Base-by-base conservation (phyloP, 2,888 invertebrate genomes). In the Campaea margaritaria region DNA sequence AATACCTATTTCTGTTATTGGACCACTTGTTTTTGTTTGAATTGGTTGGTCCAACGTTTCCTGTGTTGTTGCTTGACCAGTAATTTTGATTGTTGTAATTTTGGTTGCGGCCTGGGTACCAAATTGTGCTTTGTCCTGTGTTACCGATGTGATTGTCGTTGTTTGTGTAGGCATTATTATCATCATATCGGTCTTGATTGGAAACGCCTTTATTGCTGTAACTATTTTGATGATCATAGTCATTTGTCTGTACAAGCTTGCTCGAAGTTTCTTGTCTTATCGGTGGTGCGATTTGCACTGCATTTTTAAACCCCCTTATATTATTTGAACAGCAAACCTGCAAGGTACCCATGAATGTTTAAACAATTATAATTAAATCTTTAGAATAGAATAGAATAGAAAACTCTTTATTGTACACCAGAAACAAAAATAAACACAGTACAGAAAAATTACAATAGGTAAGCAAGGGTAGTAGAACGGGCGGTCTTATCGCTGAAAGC, bases 311-410 rank as follows among this genome's bases (percentile, higher is more conserved):
- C 50, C 76, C 76, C 78, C 75, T 77, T 52, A 78, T 56, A 34
- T 72, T 74, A 55, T 72, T 74, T 5, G 82, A 78, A 62, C 87
- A 88, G 63, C 87, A 88, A 11, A 87, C 74, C 87, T 87, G 73
- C 43, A 78, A 79, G 31, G 21, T 21, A 21, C 21, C 2, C 21
- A 21, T 21, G 2, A 2, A 21, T 21, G 2, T 21, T 21, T 5
- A 21, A 21, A 5, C 21, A 5, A 21, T 21, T 21, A 5, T 21
- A 21, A 21, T 21, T 21, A 21, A 21, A 3, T 21, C n/a, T n/a
- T n/a, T n/a, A n/a, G n/a, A n/a, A n/a, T n/a, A n/a, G n/a, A n/a
- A n/a, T n/a, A n/a, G n/a, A n/a, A n/a, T n/a, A n/a, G n/a, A n/a
- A n/a, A n/a, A n/a, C n/a, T n/a, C n/a, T n/a, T n/a, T n/a, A n/a